Evolutionary conservation across 1,140 invertebrate genomes (phyloP).

Genomic region (Scaptodrosophila lebanonensis): DNA sequence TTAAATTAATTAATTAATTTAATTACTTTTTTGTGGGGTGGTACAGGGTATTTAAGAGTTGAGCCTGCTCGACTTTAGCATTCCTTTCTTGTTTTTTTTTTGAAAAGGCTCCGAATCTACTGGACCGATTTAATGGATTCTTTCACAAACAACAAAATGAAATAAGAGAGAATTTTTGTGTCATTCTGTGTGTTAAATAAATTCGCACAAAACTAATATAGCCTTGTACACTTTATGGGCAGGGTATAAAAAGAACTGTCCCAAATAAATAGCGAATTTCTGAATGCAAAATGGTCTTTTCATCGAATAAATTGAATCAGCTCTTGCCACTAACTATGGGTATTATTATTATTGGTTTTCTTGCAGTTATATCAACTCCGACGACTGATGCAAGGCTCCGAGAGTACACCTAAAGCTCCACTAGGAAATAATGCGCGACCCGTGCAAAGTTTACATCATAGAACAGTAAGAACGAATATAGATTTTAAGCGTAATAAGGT

Average conservation of each 20-base stretch:
- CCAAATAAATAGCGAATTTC: background rate
- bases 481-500: constrained; percentile 89
- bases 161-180: no score
- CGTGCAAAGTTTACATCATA: constrained; percentile 91
- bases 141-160: no score
- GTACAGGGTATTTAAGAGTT: no score
- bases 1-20: no score
- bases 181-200: no score
- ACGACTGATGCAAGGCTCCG: constrained; percentile 91
- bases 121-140: no score
- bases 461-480: constrained; percentile 97
- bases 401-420: constrained; percentile 89
- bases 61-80: no score
- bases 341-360: constrained; percentile 4
- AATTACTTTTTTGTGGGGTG: no score
- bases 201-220: no score
- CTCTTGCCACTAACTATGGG: background rate
- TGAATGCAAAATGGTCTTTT: background rate
- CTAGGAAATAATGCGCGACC: constrained; percentile 96
- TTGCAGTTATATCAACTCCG: constrained; percentile 89
- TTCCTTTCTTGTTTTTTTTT: no score
- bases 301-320: constrained; percentile 3
- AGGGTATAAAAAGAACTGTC: background rate
- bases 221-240: background rate
- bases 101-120: no score